Percentiles rank a stretch among this genome's conserved stretches.
phyloP scores from a whole-genome alignment of 2,888 invertebrate species.

The Dolomedes plantarius region DNA sequence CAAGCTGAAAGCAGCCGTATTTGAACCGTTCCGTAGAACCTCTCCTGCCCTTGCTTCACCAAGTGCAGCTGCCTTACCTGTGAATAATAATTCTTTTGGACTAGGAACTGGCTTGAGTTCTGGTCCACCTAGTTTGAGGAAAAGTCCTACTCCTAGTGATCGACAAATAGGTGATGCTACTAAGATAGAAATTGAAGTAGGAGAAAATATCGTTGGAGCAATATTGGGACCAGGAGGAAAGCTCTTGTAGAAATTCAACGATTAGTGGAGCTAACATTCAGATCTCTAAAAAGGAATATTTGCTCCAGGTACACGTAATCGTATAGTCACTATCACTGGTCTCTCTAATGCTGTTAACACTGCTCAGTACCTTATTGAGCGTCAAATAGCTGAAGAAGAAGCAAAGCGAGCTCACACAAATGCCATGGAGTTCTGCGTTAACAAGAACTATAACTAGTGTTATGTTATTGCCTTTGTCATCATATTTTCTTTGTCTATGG shows the following conservation, averaged over 20 bases:
- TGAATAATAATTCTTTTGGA: constrained; percentile 90
- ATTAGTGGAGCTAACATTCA: constrained; percentile 97
- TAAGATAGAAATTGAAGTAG: constrained; percentile 91
- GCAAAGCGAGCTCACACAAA: constrained; percentile 93
- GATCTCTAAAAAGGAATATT: constrained; percentile 98
- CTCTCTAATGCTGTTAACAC: constrained; percentile 90
- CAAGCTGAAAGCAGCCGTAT: constrained; percentile 71
- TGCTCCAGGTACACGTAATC: constrained; percentile 97
- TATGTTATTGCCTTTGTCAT: constrained; percentile 45
- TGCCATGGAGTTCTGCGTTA: constrained; percentile 69
- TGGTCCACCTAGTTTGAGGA: constrained; percentile 76
- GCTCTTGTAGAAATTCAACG: constrained; percentile 97
- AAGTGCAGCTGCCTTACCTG: constrained; percentile 77
- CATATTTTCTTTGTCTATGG: constrained; percentile 46
- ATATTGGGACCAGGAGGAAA: constrained; percentile 97
- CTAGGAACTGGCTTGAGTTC: constrained; percentile 81
- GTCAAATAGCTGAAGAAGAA: constrained; percentile 97
- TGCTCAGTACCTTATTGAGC: constrained; percentile 96
- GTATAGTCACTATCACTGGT: constrained; percentile 97
- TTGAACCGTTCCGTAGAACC: constrained; percentile 74
- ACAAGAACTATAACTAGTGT: constrained; percentile 44
- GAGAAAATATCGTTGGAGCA: constrained; percentile 95
- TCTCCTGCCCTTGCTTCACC: constrained; percentile 74
- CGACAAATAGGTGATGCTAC: constrained; percentile 72
- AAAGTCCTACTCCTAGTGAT: constrained; percentile 75